Evolutionary conservation across 2,113 vertebrate species (phyloP).

Genomic region (Suncus etruscus): DNA sequence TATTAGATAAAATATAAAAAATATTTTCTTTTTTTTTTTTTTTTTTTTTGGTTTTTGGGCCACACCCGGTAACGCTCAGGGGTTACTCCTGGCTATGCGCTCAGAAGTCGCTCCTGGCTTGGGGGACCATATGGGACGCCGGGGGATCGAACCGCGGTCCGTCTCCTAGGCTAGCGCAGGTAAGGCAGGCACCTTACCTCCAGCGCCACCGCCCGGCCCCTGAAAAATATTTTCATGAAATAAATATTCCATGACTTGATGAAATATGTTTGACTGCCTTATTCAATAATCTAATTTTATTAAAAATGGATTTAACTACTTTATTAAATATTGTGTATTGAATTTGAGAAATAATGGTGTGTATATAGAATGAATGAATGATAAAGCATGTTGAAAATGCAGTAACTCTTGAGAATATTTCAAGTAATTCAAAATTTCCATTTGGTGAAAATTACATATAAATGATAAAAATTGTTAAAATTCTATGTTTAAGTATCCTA

Average conservation of each 20-base stretch:
- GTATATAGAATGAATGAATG: neutral
- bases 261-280: neutral
- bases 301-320: neutral
- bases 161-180: too few species aligned
- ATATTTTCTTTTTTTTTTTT: too few species aligned
- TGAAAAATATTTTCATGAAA: constrained; percentile 5
- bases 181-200: too few species aligned
- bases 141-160: too few species aligned
- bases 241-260: constrained; percentile 18
- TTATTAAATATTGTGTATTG: neutral
- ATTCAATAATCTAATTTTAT: constrained; percentile 26
- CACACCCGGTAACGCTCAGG: too few species aligned
- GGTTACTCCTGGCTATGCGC: too few species aligned
- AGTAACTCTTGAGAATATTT: neutral
- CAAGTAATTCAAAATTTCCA: neutral
- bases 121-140: too few species aligned
- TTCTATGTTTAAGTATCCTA: neutral
- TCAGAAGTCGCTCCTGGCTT: too few species aligned
- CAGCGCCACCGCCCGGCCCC: too few species aligned
- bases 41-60: too few species aligned
- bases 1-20: neutral
- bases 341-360: neutral
- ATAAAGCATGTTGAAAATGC: constrained; percentile 1
- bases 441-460: neutral
- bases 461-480: neutral